Evolutionary conservation across 2,888 invertebrate species (phyloP).

Genomic region (Anoplius nigerrimus): DNA sequence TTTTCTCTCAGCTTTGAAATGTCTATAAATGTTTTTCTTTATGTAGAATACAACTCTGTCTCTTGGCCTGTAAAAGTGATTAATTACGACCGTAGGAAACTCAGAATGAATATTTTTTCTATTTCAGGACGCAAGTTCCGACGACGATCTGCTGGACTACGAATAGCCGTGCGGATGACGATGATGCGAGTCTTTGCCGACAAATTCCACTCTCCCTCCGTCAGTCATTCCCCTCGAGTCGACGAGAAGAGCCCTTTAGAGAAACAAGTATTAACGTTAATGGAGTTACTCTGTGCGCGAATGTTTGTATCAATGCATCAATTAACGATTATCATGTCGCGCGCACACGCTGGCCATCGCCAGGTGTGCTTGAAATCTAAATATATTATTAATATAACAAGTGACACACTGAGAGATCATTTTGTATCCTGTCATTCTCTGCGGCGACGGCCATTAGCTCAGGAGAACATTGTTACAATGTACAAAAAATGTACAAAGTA

Average conservation of each 20-base stretch:
- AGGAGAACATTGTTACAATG: too few species aligned
- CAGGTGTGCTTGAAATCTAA: slow-evolving; percentile 47
- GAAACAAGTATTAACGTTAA: slow-evolving; percentile 47
- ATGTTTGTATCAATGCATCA: slow-evolving; percentile 45
- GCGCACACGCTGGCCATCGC: slow-evolving; percentile 28
- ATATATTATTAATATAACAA: slow-evolving; percentile 63
- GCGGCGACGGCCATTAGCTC: too few species aligned
- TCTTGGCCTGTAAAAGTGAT: too few species aligned
- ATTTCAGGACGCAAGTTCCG: slow-evolving; percentile 83
- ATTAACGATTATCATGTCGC: slow-evolving; percentile 26
- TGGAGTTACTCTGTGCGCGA: slow-evolving; percentile 39
- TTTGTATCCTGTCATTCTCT: too few species aligned
- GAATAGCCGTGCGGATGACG: slow-evolving; percentile 58
- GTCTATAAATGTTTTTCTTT: too few species aligned
- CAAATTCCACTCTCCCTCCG: slow-evolving; percentile 41
- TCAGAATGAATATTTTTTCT: background rate
- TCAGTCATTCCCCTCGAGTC: slow-evolving; percentile 51
- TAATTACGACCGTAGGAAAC: too few species aligned
- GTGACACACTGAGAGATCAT: too few species aligned
- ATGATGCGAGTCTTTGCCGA: slow-evolving; percentile 18
- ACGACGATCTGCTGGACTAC: slow-evolving; percentile 84
- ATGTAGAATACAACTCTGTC: too few species aligned
- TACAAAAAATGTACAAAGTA: too few species aligned
- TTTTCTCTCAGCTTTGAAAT: too few species aligned
- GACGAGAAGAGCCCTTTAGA: slow-evolving; percentile 36